A percentile compares a stretch with the other conserved stretches of the same genome.
Conservation (phyloP, 2,797 vertebrate genomes). For the Phrynocephalus vlangalii region DNA sequence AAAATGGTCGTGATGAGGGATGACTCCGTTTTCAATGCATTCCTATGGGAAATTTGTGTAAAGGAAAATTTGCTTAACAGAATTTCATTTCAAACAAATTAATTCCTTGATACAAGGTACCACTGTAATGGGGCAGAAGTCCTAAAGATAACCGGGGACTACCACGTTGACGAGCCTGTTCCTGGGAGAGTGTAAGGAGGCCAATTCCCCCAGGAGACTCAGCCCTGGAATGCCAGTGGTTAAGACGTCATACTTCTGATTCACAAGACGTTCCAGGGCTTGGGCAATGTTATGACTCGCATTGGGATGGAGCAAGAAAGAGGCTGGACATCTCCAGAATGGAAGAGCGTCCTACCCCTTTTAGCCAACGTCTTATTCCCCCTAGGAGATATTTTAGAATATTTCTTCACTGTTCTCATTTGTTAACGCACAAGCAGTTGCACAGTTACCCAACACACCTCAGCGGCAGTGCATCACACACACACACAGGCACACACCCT, state of each 20-base stretch:
- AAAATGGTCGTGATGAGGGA: too few species aligned
- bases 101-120: too few species aligned
- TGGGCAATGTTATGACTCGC: neutral
- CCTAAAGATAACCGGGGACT: neutral
- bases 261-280: accelerated
- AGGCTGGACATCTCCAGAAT: neutral
- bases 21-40: too few species aligned
- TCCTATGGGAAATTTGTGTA: neutral
- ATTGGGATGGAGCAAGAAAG: accelerated
- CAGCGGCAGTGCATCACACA: constrained; percentile 26
- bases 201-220: neutral
- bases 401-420: constrained; percentile 23
- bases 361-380: constrained; percentile 11
- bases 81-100: too few species aligned
- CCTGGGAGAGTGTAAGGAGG: accelerated
- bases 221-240: accelerated
- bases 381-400: neutral
- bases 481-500: neutral
- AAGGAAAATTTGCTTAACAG: too few species aligned
- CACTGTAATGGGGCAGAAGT: neutral
- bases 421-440: constrained; percentile 1
- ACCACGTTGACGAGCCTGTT: neutral
- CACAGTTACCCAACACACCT: constrained; percentile 40
- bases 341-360: neutral
- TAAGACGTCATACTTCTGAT: neutral